Base-by-base conservation (phyloP, 2,113 vertebrate genomes). In the Oncorhynchus nerka region DNA sequence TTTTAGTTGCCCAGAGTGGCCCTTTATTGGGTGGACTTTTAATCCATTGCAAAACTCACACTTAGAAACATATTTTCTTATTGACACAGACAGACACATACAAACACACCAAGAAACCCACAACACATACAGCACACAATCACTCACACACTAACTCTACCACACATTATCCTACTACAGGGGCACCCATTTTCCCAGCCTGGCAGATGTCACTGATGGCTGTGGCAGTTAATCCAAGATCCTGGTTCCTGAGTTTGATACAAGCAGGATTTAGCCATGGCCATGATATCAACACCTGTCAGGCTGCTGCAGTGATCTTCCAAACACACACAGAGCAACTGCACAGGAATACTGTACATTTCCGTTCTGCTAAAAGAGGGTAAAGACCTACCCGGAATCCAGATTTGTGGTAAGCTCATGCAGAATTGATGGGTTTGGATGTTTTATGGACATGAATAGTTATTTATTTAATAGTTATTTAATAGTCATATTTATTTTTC, bases 251-350 rank as follows among this genome's bases (percentile, higher is more conserved):
- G 86, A 77, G 85, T 81, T 86, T 76, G 87, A 81, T 87, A 80
- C 85, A 85, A 91, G 88, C 70, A 75, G 91, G 92, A 93, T 93
- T 94, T 94, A 92, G 79, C 75, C 81, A 81, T 70, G 79, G 62
- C 88, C 81, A 87, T 89, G 90, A 92, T 74, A 84, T 78, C 76
- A 90, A 92, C 92, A 93, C 94, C 92, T 94, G 92, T 86, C 89
- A 68, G 82, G 71, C 68, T 82, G 74, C 71, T 22, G 75, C 83
- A 71, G 55, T 69, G 22, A 82, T 86, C 86, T 86, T 81, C 67
- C 74, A 67, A 73, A 80, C 79, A 71, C 70, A 61, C 61, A 84
- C 71, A 20, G 59, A 73, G 80, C 61, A 32, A 81, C 62, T 74
- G 57, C 3, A 67, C 26, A 67, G 76, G 75, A 83, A 75, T 86